A percentile compares a stretch with the other conserved stretches of the same genome.
Conservation (phyloP, 2,113 vertebrate species). For the Tringa solitaria region DNA sequence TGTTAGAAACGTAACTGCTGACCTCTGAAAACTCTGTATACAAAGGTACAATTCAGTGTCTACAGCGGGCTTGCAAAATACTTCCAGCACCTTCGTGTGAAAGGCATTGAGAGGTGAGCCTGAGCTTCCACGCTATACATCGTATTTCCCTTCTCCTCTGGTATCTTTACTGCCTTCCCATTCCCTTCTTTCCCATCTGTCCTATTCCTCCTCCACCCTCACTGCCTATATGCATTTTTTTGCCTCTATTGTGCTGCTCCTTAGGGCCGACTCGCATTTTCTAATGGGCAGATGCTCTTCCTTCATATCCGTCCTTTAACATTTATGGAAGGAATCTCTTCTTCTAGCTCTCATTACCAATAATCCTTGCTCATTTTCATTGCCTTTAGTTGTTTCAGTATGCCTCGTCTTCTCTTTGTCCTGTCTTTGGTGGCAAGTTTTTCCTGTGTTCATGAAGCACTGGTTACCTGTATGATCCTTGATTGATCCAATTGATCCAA, state of each 20-base stretch:
- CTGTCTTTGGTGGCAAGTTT: neutral
- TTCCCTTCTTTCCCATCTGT: neutral
- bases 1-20: neutral
- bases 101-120: neutral
- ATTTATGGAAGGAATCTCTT: neutral
- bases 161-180: neutral
- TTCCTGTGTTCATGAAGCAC: neutral
- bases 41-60: neutral
- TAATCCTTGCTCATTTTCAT: neutral
- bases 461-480: neutral
- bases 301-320: neutral
- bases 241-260: neutral
- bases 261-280: neutral
- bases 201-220: neutral
- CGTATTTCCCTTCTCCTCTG: neutral
- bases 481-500: too few relatives aligned
- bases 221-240: neutral
- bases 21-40: neutral
- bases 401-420: neutral
- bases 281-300: neutral
- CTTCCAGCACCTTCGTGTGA: neutral
- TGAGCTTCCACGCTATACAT: rapidly evolving
- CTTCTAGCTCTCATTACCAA: neutral
- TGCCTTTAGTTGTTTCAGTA: neutral
- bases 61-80: neutral